phyloP scores from a whole-genome alignment of 2,113 vertebrate genomes.

The Poecilia latipinna region DNA sequence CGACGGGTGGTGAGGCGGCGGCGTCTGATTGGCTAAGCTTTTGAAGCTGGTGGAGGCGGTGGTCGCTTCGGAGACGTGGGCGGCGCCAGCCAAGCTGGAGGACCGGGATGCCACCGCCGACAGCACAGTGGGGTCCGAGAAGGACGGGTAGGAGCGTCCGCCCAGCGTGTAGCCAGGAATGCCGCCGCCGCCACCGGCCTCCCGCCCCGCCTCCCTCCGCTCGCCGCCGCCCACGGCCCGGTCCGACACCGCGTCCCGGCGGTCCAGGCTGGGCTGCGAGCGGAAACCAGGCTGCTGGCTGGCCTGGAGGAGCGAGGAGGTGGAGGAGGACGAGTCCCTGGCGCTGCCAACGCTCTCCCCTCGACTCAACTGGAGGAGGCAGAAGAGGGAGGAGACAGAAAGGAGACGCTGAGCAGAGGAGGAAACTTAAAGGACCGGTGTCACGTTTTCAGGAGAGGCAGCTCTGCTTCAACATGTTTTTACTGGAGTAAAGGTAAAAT shows the following conservation, averaged over 20 bases:
- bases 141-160: constrained; percentile 81
- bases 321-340: constrained; percentile 87
- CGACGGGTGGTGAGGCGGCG: constrained; percentile 65
- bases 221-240: constrained; percentile 51
- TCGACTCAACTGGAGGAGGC: constrained; percentile 84
- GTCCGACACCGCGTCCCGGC: constrained; percentile 58
- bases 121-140: constrained; percentile 85
- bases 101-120: constrained; percentile 84
- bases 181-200: constrained; percentile 49
- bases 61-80: constrained; percentile 85
- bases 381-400: constrained; percentile 7
- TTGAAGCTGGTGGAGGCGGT: constrained; percentile 93
- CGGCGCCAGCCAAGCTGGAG: constrained; percentile 83
- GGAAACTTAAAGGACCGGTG: neutral
- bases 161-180: constrained; percentile 79
- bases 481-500: too few relatives aligned
- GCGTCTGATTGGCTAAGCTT: constrained; percentile 93
- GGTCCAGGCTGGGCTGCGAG: constrained; percentile 94
- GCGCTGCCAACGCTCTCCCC: constrained; percentile 86
- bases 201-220: constrained; percentile 53
- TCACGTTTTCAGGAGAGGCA: too few relatives aligned
- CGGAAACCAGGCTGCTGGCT: constrained; percentile 91
- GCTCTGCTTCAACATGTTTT: too few relatives aligned
- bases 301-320: constrained; percentile 85
- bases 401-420: constrained; percentile 35